Base-by-base conservation (phyloP, 2,888 invertebrate species). In the Ptychoptera contaminata region DNA sequence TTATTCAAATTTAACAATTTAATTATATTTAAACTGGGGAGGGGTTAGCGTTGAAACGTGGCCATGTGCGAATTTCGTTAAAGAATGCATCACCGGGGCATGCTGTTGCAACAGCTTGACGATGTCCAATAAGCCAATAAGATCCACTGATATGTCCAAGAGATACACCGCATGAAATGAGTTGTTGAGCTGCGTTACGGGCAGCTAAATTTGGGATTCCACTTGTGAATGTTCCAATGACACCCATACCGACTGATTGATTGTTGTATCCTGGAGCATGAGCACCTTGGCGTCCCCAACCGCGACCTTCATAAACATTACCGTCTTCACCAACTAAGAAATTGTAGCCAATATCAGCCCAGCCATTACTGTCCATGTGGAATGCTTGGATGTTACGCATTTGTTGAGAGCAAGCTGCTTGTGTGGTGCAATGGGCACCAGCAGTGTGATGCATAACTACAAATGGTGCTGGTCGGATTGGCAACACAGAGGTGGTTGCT, bases 311-410 rank as follows among this genome's bases (percentile, higher is more conserved):
- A 60, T 82, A 84, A 7, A 72, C 77, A 10, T 69, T 67, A 1
- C 80, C 81, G 53, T 84, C 82, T 16, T 80, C 76, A 3, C 84
- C 83, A 30, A 82, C 71, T 37, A 73, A 75, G 59, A 82, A 85
- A 57, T 77, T 82, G 57, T 60, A 73, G 29, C 82, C 82, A 55
- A 82, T 79, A 56, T 82, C 82, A 45, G 73, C 74, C 80, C 81
- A 82, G 1, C 65, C 70, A 38, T 67, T 67, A 47, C 66, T 59
- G 46, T 68, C 61, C 54, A 72, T 75, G 56, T 82, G 82, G 46
- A 71, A 72, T 32, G 65, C 62, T 60, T 82, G 82, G 74, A 82
- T 82, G 34, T 65, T 63, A 42, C 70, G 64, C 79, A 82, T 78
- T 14, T 73, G 70, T 1, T 51, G 52, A 40, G 60, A 62, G 54